Conservation (phyloP, 2,797 vertebrate genomes). For the Crenichthys baileyi region DNA sequence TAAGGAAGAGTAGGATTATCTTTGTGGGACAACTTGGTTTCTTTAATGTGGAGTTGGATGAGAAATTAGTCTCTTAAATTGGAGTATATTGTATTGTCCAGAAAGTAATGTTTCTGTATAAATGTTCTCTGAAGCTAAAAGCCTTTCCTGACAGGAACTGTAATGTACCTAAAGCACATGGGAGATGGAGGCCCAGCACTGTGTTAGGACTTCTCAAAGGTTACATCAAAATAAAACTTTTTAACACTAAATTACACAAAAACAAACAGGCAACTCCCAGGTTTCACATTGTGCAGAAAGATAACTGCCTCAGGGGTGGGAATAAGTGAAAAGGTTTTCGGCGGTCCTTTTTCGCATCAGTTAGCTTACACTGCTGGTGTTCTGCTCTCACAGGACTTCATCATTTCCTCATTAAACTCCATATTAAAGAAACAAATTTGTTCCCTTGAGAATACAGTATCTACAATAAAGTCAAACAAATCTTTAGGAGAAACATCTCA, state of each 20-base stretch:
- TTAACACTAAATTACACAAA: not conserved
- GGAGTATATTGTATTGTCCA: not conserved
- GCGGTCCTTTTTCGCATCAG: not conserved
- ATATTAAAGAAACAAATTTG: not conserved
- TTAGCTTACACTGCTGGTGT: not conserved
- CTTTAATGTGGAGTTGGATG: not conserved
- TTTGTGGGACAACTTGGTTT: not conserved
- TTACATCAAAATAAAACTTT: not conserved
- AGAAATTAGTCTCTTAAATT: not conserved
- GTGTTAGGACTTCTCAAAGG: not conserved
- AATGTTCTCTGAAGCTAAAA: not conserved
- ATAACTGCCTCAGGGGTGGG: not conserved
- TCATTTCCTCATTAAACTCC: not conserved
- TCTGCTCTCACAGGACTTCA: not conserved
- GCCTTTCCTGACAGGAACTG: not conserved
- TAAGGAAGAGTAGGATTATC: conserved; percentile 36
- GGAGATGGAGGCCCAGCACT: not conserved
- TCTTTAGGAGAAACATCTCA: conserved; percentile 23
- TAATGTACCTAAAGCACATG: too few species aligned
- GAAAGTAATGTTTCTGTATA: not conserved
- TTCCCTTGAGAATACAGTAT: conserved; percentile 26
- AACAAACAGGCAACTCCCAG: not conserved
- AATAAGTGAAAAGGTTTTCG: not conserved
- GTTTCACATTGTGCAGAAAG: conserved; percentile 3
- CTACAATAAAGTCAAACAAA: conserved; percentile 38